phyloP scores from a whole-genome alignment of 2,797 vertebrate species.

The Hirundo rustica region DNA sequence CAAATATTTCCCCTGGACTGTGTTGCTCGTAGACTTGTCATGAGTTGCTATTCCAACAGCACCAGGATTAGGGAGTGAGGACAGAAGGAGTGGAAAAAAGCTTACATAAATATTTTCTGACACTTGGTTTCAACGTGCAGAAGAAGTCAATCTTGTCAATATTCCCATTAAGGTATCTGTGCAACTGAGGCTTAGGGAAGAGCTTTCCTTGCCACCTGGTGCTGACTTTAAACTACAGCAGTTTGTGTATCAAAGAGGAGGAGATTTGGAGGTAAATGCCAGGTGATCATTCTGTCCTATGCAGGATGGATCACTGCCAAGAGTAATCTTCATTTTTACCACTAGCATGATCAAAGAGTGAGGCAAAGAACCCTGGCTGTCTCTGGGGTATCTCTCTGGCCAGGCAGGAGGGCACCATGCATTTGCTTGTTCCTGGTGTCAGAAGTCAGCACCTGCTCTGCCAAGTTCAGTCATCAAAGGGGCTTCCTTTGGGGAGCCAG shows the following conservation, averaged over 20 bases:
- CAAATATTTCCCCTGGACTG: constrained; percentile 21
- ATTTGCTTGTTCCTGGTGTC: not conserved
- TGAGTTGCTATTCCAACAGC: not conserved
- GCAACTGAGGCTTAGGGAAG: not conserved
- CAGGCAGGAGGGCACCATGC: not conserved
- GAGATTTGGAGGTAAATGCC: not conserved
- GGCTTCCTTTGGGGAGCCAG: not conserved
- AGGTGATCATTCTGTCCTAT: not conserved
- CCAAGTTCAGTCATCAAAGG: not conserved
- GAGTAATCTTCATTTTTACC: not conserved
- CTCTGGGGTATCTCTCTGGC: not conserved
- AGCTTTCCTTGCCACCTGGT: not conserved
- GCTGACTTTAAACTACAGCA: not conserved
- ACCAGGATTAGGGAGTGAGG: constrained; percentile 9
- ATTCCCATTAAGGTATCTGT: not conserved
- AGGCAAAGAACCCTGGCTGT: not conserved
- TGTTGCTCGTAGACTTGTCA: not conserved
- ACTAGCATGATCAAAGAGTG: not conserved
- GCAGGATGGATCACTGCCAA: not conserved
- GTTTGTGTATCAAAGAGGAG: not conserved
- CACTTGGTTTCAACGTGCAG: constrained; percentile 9
- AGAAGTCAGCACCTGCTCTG: not conserved
- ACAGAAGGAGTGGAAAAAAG: not conserved
- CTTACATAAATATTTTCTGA: constrained; percentile 32
- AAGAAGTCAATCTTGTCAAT: not conserved